Evolutionary conservation across 1,140 invertebrate genomes (phyloP).

Genomic region (Halesus radiatus): DNA sequence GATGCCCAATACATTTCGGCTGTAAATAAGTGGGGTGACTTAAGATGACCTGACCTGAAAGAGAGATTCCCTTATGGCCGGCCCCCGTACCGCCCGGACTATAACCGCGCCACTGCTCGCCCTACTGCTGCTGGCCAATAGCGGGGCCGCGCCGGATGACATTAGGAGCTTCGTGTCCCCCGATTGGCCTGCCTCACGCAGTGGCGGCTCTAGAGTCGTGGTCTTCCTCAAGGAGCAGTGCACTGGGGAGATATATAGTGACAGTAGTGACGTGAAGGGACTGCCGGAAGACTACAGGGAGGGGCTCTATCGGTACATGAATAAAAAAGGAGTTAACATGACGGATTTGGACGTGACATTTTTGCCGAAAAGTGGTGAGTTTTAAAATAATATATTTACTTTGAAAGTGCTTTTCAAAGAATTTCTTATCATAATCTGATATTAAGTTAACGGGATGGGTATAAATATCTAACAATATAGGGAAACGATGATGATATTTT

Average conservation of each 20-base stretch:
- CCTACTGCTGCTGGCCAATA: slow-evolving; percentile 37
- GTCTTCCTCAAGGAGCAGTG: slow-evolving; percentile 44
- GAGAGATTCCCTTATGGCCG: slow-evolving; percentile 21
- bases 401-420: too few relatives aligned
- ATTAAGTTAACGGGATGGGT: too few relatives aligned
- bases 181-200: slow-evolving; percentile 20
- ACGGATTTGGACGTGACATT: slow-evolving; percentile 33
- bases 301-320: slow-evolving; percentile 17
- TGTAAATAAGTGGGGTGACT: background rate
- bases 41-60: background rate
- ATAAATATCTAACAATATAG: too few relatives aligned
- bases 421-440: too few relatives aligned
- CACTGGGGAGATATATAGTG: slow-evolving; percentile 16
- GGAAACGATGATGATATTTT: too few relatives aligned
- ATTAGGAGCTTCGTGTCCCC: background rate
- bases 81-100: slow-evolving; percentile 5
- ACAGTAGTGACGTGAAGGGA: background rate
- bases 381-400: background rate
- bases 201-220: slow-evolving; percentile 31
- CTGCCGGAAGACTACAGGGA: slow-evolving; percentile 8
- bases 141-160: slow-evolving; percentile 28
- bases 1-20: slow-evolving; percentile 5
- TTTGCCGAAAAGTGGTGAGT: slow-evolving; percentile 44
- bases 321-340: slow-evolving; percentile 9
- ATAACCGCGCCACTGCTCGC: slow-evolving; percentile 26